Percentiles rank a stretch among this genome's conserved stretches.
Evolutionary conservation across 2,113 vertebrate species (phyloP).

Genomic region (Phoxinus phoxinus): DNA sequence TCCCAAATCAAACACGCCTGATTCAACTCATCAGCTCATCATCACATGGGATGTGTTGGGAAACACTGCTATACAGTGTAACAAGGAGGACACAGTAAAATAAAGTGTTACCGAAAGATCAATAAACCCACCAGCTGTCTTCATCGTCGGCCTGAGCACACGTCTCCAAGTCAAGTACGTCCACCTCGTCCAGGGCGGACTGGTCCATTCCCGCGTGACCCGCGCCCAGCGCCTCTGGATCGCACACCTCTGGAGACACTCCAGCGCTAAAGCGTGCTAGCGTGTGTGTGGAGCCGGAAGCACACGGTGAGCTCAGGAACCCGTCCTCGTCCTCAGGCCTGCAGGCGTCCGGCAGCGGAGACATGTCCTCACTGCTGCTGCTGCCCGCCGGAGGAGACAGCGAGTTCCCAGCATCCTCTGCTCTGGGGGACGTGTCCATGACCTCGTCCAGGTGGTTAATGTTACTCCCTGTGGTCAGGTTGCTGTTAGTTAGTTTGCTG

Average conservation of each 20-base stretch:
- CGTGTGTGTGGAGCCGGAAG: slow-evolving; percentile 48
- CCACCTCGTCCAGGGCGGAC: slow-evolving; percentile 83
- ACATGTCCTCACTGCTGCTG: slow-evolving; percentile 67
- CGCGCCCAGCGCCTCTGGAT: slow-evolving; percentile 70
- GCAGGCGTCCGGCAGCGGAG: slow-evolving; percentile 53
- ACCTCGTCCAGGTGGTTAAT: slow-evolving; percentile 69
- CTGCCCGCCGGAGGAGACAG: slow-evolving; percentile 62
- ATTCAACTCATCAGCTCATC: no score
- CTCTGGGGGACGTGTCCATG: slow-evolving; percentile 63
- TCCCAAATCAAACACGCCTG: no score
- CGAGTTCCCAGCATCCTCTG: slow-evolving; percentile 67
- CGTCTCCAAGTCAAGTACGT: slow-evolving; percentile 83
- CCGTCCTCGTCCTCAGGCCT: slow-evolving; percentile 61
- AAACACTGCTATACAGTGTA: no score
- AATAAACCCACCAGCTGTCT: slow-evolving; percentile 83
- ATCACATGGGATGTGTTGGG: no score
- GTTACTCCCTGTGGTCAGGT: slow-evolving; percentile 55
- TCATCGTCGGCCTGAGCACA: slow-evolving; percentile 81
- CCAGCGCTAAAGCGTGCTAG: slow-evolving; percentile 57
- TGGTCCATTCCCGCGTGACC: slow-evolving; percentile 69
- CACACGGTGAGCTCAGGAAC: slow-evolving; percentile 63
- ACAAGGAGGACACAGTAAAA: no score
- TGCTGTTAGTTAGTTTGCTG: slow-evolving; percentile 60
- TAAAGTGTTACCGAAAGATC: not conserved
- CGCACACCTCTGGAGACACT: slow-evolving; percentile 65